phyloP scores from a whole-genome alignment of 2,113 vertebrate genomes.

The Cyprinodon tularosa region DNA sequence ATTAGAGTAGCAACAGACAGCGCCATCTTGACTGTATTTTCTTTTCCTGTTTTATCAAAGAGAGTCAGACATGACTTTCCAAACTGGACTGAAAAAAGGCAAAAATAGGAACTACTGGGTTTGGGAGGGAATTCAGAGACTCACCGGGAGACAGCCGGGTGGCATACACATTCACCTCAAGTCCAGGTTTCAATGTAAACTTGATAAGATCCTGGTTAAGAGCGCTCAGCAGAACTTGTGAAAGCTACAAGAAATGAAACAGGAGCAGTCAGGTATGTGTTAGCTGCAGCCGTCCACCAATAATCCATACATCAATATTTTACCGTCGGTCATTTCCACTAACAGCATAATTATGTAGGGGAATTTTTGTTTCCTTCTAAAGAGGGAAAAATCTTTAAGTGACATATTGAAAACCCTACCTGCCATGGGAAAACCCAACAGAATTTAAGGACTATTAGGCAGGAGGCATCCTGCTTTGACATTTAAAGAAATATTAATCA shows the following conservation, averaged over 20 bases:
- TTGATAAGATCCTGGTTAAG: conserved; percentile 77
- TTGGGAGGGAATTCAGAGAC: conserved; percentile 1
- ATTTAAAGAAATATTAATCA: conserved; percentile 39
- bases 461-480: conserved; percentile 52
- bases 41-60: neutral
- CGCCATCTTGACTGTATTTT: neutral
- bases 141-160: conserved; percentile 74
- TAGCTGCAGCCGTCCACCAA: conserved; percentile 50
- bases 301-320: conserved; percentile 76
- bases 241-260: conserved; percentile 66
- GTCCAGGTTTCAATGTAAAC: conserved; percentile 69
- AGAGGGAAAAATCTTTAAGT: conserved; percentile 69
- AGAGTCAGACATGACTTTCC: neutral
- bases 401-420: conserved; percentile 48
- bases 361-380: conserved; percentile 64
- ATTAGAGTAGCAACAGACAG: neutral
- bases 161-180: conserved; percentile 73
- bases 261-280: conserved; percentile 47
- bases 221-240: conserved; percentile 76
- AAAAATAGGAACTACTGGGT: neutral
- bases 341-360: conserved; percentile 72
- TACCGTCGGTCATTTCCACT: conserved; percentile 67
- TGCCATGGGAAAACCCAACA: conserved; percentile 14
- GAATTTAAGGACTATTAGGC: conserved; percentile 38
- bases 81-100: neutral